phyloP scores from a whole-genome alignment of 2,113 vertebrate species.

The Gymnobelideus leadbeateri region DNA sequence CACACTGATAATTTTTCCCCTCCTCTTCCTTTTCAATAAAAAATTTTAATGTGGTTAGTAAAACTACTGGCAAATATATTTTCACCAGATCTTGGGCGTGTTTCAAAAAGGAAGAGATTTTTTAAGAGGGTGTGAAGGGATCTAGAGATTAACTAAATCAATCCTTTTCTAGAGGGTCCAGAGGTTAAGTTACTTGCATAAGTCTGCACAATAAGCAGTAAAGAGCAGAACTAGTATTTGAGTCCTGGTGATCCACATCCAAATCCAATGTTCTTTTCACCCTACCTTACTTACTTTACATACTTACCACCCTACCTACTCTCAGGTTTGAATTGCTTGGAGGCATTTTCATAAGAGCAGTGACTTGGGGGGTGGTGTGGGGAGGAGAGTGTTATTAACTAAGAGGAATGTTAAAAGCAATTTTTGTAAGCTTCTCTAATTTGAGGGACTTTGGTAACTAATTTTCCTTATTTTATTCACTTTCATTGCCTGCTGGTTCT shows the following conservation, averaged over 20 bases:
- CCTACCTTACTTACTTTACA: neutral
- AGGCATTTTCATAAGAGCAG: neutral
- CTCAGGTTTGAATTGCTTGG: neutral
- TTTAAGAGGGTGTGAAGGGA: neutral
- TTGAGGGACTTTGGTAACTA: neutral
- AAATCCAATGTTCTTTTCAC: neutral
- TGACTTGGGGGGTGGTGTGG: neutral
- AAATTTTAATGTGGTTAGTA: neutral
- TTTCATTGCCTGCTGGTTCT: neutral
- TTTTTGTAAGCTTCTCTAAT: neutral
- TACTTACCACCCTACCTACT: neutral
- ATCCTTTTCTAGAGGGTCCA: neutral
- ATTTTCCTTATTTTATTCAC: neutral
- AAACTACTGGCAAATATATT: neutral
- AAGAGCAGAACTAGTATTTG: neutral
- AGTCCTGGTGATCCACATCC: neutral
- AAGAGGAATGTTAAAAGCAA: neutral
- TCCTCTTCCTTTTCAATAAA: neutral
- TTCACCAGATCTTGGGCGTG: neutral
- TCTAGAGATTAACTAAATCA: neutral
- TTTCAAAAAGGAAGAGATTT: neutral
- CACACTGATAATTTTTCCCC: neutral
- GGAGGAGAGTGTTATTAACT: neutral
- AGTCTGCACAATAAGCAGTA: neutral
- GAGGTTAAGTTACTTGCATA: neutral